These are phyloP conservation scores for Syrmaticus mikado DNA, from an alignment of 2,113 vertebrate genomes.

Conservation along the genomic window DNA sequence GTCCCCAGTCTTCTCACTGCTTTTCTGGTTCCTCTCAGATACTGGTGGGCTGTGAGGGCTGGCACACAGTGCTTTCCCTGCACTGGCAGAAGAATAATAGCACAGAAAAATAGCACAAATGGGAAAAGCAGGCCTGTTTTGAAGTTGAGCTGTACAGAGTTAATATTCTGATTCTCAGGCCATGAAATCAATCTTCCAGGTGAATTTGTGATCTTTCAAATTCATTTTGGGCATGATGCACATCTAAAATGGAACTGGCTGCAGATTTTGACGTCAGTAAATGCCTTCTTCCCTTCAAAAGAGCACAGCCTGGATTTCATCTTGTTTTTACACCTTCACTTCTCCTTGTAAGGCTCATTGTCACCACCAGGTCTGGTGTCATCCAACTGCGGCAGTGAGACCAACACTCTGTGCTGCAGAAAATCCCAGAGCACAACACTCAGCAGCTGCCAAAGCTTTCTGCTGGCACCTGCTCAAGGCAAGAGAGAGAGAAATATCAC, in stretches of 20 bases:
- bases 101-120: neutral
- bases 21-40: neutral
- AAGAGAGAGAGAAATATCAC: slow-evolving; percentile 41
- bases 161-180: slow-evolving; percentile 54
- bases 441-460: slow-evolving; percentile 57
- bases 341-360: slow-evolving; percentile 70
- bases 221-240: slow-evolving; percentile 17
- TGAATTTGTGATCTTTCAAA: slow-evolving; percentile 56
- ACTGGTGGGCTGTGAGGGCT: neutral
- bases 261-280: slow-evolving; percentile 42
- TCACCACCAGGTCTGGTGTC: slow-evolving; percentile 49
- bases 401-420: slow-evolving; percentile 62
- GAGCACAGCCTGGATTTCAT: slow-evolving; percentile 63
- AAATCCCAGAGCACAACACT: slow-evolving; percentile 64
- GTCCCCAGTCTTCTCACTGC: neutral
- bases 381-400: slow-evolving; percentile 66
- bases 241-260: slow-evolving; percentile 45
- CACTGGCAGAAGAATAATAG: neutral
- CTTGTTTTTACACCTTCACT: slow-evolving; percentile 70
- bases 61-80: rapidly evolving
- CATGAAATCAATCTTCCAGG: slow-evolving; percentile 69
- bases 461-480: slow-evolving; percentile 63
- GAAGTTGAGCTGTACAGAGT: slow-evolving; percentile 36
- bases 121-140: neutral
- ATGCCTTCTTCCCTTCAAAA: slow-evolving; percentile 59